Evolutionary conservation across 2,888 invertebrate species (phyloP), one percentile per base, ranked within the genome.

Genomic region (Tyria jacobaeae): DNA sequence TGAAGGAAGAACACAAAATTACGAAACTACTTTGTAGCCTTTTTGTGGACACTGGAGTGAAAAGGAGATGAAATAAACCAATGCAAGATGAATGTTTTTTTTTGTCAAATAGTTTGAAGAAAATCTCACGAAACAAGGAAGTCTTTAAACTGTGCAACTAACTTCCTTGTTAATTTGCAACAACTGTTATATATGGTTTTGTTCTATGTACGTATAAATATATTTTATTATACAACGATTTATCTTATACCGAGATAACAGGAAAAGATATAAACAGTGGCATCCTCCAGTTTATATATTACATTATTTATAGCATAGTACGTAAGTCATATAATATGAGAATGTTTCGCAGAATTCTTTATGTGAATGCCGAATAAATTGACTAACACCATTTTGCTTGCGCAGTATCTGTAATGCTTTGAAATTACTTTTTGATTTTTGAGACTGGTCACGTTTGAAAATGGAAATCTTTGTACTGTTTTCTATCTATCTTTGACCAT

Each of bases 241-340:
- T 35, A 51, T 49, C 51, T 51, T 51, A 34, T 51, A 24, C 4
- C 35, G 21, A 15, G 15, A 15, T 21, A 51, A 35, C 35, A 51
- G 51, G 51, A 51, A 51, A 51, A 51, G 21, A 51, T 9, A 51
- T 5, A 47, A n/a, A 5, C 15, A 35, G 51, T 51, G 35, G 35
- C 24, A 34, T 51, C 6, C 24, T 35, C 15, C n/a, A 51, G 51
- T 24, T 35, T 24, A 54, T 54, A 41, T 39, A 54, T 54, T 54
- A 41, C 37, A 41, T 54, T 41, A 54, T 53, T 25, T 37, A 25
- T 39, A 54, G 53, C 25, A 54, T 27, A 54, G 21, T 37, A 39
- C 25, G 24, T 39, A 53, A 25, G 39, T 53, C 39, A 39, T 6
- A 24, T 37, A 27, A 37, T 37, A 39, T 53, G 35, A 39, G 52